Evolutionary conservation across 2,113 vertebrate genomes (phyloP).

Genomic region (Proteles cristata): DNA sequence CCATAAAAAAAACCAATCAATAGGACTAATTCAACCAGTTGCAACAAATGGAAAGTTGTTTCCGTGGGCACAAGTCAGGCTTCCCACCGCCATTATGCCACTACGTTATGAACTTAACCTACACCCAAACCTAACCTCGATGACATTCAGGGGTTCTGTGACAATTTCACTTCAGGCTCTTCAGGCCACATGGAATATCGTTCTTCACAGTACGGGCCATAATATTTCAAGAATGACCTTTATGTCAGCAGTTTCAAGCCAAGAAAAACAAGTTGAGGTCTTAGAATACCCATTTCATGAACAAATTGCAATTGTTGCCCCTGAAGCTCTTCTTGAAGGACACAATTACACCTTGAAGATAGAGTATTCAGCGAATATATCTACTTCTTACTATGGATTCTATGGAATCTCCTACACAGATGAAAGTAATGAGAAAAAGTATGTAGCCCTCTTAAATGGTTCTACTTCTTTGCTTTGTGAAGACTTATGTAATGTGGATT

Average conservation of each 20-base stretch:
- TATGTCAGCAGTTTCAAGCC: constrained; percentile 74
- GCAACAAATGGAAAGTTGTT: constrained; percentile 91
- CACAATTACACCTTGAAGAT: constrained; percentile 89
- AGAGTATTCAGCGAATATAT: constrained; percentile 91
- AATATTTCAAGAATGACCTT: constrained; percentile 89
- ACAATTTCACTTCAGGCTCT: constrained; percentile 88
- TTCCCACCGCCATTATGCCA: constrained; percentile 90
- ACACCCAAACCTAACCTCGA: constrained; percentile 90
- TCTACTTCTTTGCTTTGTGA: not conserved
- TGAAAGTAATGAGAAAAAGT: constrained; percentile 85
- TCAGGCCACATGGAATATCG: constrained; percentile 88
- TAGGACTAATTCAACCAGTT: constrained; percentile 88
- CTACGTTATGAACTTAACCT: constrained; percentile 92
- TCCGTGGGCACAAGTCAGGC: constrained; percentile 92
- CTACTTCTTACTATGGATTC: constrained; percentile 92
- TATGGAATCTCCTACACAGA: constrained; percentile 94
- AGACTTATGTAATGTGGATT: not conserved
- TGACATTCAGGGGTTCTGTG: constrained; percentile 90
- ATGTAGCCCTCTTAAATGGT: constrained; percentile 58
- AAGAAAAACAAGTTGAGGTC: constrained; percentile 81
- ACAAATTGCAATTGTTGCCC: constrained; percentile 92
- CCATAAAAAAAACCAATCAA: constrained; percentile 86
- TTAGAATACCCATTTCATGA: constrained; percentile 92
- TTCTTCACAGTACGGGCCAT: constrained; percentile 92
- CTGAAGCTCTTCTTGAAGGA: constrained; percentile 87